These are phyloP conservation scores for Mnemiopsis leidyi DNA, from an alignment of 37 sponge, comb jelly and placozoan genomes.

Conservation along the genomic window DNA sequence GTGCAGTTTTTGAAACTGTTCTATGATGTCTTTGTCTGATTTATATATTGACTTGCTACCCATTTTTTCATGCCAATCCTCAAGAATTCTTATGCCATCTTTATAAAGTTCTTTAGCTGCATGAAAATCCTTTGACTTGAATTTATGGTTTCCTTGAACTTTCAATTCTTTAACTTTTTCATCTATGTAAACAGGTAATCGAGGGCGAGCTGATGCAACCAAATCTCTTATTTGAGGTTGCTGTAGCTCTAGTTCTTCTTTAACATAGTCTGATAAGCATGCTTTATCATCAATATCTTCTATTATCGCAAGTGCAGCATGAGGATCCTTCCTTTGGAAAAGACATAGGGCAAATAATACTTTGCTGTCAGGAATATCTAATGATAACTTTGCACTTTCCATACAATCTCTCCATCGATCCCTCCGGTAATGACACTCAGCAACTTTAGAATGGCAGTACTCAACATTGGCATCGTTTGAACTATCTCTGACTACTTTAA, in stretches of 20 bases:
- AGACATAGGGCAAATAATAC: not conserved
- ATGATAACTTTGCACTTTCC: not conserved
- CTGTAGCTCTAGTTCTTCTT: not conserved
- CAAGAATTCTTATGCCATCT: not conserved
- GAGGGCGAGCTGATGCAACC: not conserved
- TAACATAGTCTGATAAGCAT: not conserved
- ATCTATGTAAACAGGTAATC: not conserved
- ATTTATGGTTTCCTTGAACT: conserved; percentile 34
- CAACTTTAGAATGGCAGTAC: not conserved
- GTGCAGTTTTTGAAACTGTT: not conserved
- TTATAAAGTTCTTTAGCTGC: not conserved
- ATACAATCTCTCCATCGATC: conserved; percentile 34
- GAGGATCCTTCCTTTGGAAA: not conserved
- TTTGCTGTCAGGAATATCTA: not conserved
- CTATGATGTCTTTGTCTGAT: not conserved
- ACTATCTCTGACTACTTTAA: conserved; percentile 28
- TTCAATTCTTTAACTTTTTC: conserved; percentile 24
- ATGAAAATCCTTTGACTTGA: not conserved
- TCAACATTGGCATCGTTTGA: not conserved
- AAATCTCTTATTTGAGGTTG: not conserved
- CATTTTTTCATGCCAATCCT: not conserved
- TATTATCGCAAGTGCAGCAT: not conserved
- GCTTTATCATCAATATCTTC: not conserved
- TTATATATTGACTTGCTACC: not conserved
- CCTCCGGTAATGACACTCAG: conserved; percentile 17